Evolutionary conservation across 2,888 invertebrate species (phyloP).

Genomic region (Caenorhabditis drosophilae): DNA sequence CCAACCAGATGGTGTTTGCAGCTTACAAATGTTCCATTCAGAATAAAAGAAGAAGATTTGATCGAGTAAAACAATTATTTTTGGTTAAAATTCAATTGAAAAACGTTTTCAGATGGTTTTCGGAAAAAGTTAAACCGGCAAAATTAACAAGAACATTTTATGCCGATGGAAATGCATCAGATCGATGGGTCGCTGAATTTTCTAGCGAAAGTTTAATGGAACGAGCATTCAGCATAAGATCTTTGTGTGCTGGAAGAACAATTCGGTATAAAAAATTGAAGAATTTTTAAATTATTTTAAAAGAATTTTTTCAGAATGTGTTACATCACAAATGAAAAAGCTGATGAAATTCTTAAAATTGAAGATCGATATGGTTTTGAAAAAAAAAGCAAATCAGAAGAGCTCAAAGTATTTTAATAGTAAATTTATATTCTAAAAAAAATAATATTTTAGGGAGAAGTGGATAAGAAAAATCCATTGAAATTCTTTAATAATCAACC

Average conservation of each 20-base stretch:
- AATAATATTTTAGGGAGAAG: constrained; percentile 13
- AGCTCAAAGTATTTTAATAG: constrained; percentile 13
- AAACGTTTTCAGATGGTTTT: constrained; percentile 41
- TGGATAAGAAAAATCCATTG: constrained; percentile 12
- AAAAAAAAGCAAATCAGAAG: constrained; percentile 29
- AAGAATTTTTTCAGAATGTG: constrained; percentile 11
- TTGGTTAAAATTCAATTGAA: neutral
- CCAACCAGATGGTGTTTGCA: constrained; percentile 54
- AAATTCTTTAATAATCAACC: constrained; percentile 20
- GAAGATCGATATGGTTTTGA: constrained; percentile 44
- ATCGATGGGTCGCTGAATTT: constrained; percentile 63
- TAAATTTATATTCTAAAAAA: neutral
- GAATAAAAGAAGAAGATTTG: constrained; percentile 50
- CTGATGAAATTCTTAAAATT: constrained; percentile 44
- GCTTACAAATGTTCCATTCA: constrained; percentile 59
- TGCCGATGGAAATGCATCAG: constrained; percentile 56
- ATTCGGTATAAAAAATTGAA: constrained; percentile 15
- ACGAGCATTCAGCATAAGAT: constrained; percentile 23
- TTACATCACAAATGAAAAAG: constrained; percentile 37
- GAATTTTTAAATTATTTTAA: neutral
- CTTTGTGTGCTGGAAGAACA: constrained; percentile 26
- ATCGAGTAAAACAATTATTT: constrained; percentile 38
- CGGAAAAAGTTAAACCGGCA: constrained; percentile 37
- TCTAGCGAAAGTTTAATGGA: constrained; percentile 39
- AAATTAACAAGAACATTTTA: constrained; percentile 48